Evolutionary conservation across 2,888 invertebrate species (phyloP).

Genomic region (Chloroclystis v-ata): DNA sequence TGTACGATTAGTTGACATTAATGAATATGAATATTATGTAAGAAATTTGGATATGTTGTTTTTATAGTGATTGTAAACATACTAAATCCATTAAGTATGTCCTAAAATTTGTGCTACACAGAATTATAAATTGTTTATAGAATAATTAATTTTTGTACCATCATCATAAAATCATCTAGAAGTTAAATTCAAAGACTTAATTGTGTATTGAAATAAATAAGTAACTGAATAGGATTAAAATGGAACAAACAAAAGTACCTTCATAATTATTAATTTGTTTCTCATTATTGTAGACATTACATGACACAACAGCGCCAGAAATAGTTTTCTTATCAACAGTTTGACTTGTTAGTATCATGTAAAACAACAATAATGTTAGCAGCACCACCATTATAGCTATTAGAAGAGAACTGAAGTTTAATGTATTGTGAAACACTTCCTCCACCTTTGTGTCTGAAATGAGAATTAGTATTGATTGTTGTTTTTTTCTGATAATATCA

Average conservation of each 20-base stretch:
- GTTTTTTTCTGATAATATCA: too few species aligned
- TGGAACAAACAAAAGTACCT: constrained; percentile 14
- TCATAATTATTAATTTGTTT: constrained; percentile 10
- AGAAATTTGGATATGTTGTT: too few species aligned
- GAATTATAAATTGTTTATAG: too few species aligned
- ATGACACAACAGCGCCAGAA: constrained; percentile 2
- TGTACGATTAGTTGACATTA: too few species aligned
- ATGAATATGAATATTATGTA: too few species aligned
- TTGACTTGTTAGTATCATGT: constrained; percentile 53
- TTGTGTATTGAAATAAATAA: too few species aligned
- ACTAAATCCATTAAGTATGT: too few species aligned
- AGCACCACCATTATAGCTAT: constrained; percentile 43
- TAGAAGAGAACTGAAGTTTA: constrained; percentile 43
- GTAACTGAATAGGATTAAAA: neutral
- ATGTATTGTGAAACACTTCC: constrained; percentile 42
- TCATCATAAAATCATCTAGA: too few species aligned
- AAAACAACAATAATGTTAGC: constrained; percentile 39
- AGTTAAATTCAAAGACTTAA: too few species aligned
- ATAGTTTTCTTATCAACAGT: constrained; percentile 26
- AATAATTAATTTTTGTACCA: too few species aligned
- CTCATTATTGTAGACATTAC: constrained; percentile 4
- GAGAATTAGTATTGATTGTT: constrained; percentile 13
- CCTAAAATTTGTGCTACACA: too few species aligned
- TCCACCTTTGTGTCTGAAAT: constrained; percentile 57
- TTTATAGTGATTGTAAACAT: too few species aligned